Percentiles rank a stretch among this genome's conserved stretches.
These are phyloP conservation scores for Calephelis perditalis DNA, from an alignment of 2,888 invertebrate genomes.

Conservation along the genomic window DNA sequence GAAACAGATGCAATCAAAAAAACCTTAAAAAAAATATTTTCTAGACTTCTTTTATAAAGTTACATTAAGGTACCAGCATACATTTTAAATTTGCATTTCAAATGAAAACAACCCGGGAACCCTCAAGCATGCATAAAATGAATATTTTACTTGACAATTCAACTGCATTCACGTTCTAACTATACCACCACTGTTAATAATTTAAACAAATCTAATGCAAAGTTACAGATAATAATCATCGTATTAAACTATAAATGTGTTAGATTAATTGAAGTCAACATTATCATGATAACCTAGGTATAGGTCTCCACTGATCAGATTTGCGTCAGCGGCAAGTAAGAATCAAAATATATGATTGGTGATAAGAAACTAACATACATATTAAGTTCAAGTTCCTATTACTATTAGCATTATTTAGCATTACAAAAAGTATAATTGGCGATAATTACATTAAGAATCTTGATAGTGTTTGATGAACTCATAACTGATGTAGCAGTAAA, in stretches of 20 bases:
- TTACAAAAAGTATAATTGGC: constrained; percentile 26
- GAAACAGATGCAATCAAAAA: too few species aligned
- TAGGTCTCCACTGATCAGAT: constrained; percentile 42
- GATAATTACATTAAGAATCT: not conserved
- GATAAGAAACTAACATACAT: constrained; percentile 45
- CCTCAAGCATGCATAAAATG: constrained; percentile 4
- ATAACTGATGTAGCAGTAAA: too few species aligned
- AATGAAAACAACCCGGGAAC: constrained; percentile 3
- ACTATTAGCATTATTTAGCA: constrained; percentile 30
- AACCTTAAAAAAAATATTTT: too few species aligned
- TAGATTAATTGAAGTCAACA: constrained; percentile 49
- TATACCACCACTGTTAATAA: constrained; percentile 15
- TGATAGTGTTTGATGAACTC: too few species aligned
- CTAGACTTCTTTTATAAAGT: too few species aligned
- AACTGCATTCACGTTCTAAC: not conserved
- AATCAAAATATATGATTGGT: constrained; percentile 40
- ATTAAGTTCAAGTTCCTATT: constrained; percentile 51
- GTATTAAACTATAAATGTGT: constrained; percentile 22
- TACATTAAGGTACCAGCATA: not conserved
- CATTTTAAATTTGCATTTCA: constrained; percentile 5
- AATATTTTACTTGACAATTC: not conserved
- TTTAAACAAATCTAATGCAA: constrained; percentile 19
- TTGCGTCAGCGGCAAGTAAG: constrained; percentile 56
- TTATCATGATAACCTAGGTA: constrained; percentile 52
- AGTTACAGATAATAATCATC: not conserved